Conservation (phyloP, 2,797 vertebrate genomes). For the Parauchenoglanis punctatus region DNA sequence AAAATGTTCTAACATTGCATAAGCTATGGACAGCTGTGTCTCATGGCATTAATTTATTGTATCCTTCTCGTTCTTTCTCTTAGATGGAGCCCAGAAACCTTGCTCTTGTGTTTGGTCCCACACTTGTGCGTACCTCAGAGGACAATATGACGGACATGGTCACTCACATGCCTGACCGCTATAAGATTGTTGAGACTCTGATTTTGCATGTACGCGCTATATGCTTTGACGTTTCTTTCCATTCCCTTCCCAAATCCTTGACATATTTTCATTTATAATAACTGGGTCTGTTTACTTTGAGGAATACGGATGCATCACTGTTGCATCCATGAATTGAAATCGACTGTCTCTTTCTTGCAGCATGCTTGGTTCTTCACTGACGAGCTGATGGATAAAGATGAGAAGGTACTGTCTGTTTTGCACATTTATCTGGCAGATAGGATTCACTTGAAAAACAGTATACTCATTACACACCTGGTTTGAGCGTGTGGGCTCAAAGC, state of each 20-base stretch:
- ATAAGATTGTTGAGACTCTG: slow-evolving; percentile 95
- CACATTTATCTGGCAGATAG: slow-evolving; percentile 11
- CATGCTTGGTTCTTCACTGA: slow-evolving; percentile 92
- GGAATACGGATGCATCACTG: neutral
- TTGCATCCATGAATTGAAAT: neutral
- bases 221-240: neutral
- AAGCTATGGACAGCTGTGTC: neutral
- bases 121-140: slow-evolving; percentile 90
- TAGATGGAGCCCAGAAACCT: slow-evolving; percentile 97
- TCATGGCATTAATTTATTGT: neutral
- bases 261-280: neutral
- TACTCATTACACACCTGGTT: slow-evolving; percentile 16
- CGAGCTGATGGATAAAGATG: slow-evolving; percentile 78
- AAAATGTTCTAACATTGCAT: neutral
- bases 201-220: slow-evolving; percentile 86
- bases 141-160: slow-evolving; percentile 99
- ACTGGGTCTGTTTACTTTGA: neutral
- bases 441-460: slow-evolving; percentile 5
- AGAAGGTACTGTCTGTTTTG: slow-evolving; percentile 75
- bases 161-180: slow-evolving; percentile 96
- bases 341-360: slow-evolving; percentile 69
- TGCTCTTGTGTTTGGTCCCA: slow-evolving; percentile 94
- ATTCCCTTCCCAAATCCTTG: neutral
- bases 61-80: neutral
- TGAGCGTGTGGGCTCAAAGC: neutral